Base-by-base conservation (phyloP, 2,888 invertebrate species). In the Volucella inanis region DNA sequence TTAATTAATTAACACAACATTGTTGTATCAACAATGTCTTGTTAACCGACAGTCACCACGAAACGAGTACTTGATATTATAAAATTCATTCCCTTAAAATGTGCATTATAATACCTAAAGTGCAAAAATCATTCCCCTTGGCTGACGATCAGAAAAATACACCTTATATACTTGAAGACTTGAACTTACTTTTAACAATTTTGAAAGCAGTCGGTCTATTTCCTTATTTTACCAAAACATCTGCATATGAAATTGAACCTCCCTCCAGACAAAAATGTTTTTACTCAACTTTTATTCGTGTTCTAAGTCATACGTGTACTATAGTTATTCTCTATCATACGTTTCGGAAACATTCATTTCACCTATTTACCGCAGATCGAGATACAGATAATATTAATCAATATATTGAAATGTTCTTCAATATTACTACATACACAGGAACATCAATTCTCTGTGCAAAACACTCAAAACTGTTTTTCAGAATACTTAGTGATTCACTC, bases 381-480 rank as follows among this genome's bases (percentile, higher is more conserved):
- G 90, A 90, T 41, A 90, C 90, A 8, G 91, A 91, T 41, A 90
- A 89, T 75, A 88, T 91, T 2, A 91, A 90, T 84, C 89, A 90
- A 76, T 90, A 90, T 89, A 89, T 90, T 49, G 91, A 92, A 39
- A 85, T 90, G 8, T 45, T 91, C 11, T 88, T 91, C 12, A 89
- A 89, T 67, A 89, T 90, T 12, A 70, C 89, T 3, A 89, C 90
- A 41, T 90, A 90, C 59, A 89, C 89, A 0, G 87, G 84, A 31
- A 90, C 89, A 0, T 87, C 90, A 3, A 84, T 91, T 0, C 87
- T 90, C 0, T 91, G 90, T 43, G 87, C 88, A 1, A 88, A 88
- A 43, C 90, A 92, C 64, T 87, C 89, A 0, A 90, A 90, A 12
- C 74, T 62, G 3, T 89, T 89, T 65, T 45, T 92, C 22, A 86